Base-by-base conservation (phyloP, 2,888 invertebrate genomes). In the Antheraea assamensis region DNA sequence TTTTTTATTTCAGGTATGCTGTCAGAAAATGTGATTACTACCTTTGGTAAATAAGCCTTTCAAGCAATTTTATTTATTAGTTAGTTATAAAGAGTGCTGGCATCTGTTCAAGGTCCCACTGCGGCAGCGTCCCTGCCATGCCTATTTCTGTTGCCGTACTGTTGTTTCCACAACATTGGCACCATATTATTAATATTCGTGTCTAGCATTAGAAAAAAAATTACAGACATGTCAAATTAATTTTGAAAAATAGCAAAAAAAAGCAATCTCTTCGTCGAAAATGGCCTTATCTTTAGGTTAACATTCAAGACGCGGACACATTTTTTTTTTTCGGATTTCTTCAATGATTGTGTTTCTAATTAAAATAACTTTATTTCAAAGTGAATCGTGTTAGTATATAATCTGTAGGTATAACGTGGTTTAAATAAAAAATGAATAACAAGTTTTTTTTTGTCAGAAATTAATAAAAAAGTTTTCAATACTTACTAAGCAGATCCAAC, bases 391-490 rank as follows among this genome's bases (percentile, higher is more conserved):
- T 2, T 55, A 3, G 3, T 5, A 3, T n/a, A n/a, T 55, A 55
- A 52, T 55, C 2, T n/a, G 21, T 55, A 5, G n/a, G n/a, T 55
- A n/a, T 24, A 58, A 10, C 17, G 17, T 21, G 4, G 17, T 21
- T 52, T 52, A 73, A 76, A 74, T 71, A 76, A 76, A 79, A 76
- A 77, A 76, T 74, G 71, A 31, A 66, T 74, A 24, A 15, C n/a
- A 55, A n/a, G n/a, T n/a, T 77, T 76, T 77, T 79, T 76, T 77
- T 73, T 73, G 74, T 71, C 68, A 70, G 75, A 74, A 71, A 75
- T 78, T 79, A 76, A 76, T 77, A 78, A 79, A 79, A 74, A 77
- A 74, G 73, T 70, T 72, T 71, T 47, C 68, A 74, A 74, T 72
- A 68, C 72, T 15, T 68, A 24, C 4, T 30, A 66, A 30, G 68